Percentiles rank a stretch among this genome's conserved stretches.
phyloP scores from a whole-genome alignment of 2,113 vertebrate genomes.

The Urocitellus parryii region DNA sequence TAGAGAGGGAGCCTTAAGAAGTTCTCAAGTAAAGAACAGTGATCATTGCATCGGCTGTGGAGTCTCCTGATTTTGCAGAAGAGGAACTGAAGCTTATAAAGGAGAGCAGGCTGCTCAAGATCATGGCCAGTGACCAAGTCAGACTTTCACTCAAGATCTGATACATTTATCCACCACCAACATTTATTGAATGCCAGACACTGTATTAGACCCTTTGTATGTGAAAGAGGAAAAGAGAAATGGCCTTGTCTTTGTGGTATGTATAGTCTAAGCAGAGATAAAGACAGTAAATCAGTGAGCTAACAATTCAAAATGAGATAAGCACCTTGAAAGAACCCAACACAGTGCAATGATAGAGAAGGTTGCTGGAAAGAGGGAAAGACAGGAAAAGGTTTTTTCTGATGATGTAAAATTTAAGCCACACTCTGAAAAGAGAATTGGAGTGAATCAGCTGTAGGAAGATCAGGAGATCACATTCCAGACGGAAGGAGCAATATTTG shows the following conservation, averaged over 20 bases:
- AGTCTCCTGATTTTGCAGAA: neutral
- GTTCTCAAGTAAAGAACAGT: neutral
- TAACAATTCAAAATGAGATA: neutral
- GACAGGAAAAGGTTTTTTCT: neutral
- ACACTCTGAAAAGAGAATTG: neutral
- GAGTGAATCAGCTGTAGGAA: neutral
- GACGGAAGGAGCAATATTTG: neutral
- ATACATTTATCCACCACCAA: neutral
- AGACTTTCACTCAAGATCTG: neutral
- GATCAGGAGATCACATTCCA: neutral
- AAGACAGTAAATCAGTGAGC: neutral
- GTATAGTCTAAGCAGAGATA: neutral
- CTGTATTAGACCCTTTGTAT: accelerated
- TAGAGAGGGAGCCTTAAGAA: neutral
- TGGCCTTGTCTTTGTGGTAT: neutral
- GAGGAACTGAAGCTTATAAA: neutral
- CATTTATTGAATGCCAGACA: accelerated
- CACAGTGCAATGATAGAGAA: neutral
- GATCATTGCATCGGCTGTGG: neutral
- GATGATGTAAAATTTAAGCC: neutral
- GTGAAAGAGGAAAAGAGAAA: neutral
- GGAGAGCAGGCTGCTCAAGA: neutral
- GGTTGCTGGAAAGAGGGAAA: neutral
- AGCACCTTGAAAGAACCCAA: neutral
- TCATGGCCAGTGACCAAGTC: neutral